A percentile compares a stretch with the other conserved stretches of the same genome.
Conservation (phyloP, 2,797 vertebrate genomes). For the Hydrocynus forskahlii region DNA sequence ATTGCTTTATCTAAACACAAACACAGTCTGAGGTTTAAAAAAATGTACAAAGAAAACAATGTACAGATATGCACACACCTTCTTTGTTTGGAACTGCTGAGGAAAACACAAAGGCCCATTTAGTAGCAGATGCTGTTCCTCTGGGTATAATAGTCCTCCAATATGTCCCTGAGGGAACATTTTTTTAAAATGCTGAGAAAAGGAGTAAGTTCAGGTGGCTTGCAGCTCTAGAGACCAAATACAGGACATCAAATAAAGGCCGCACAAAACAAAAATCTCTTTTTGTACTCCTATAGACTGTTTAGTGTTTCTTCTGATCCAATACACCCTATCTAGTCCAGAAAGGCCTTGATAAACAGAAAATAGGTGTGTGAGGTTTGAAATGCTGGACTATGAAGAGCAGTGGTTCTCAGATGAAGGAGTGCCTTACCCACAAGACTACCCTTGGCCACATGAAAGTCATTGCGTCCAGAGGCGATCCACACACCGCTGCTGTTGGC, state of each 20-base stretch:
- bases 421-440: conserved; percentile 84
- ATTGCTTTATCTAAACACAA: background rate
- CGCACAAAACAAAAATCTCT: background rate
- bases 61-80: conserved; percentile 30
- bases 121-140: conserved; percentile 91
- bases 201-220: background rate
- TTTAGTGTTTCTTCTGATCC: background rate
- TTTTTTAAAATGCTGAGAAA: background rate
- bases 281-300: too few species aligned
- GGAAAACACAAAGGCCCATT: conserved; percentile 90
- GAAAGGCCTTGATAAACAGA: background rate
- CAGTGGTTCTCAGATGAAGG: background rate
- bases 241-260: background rate
- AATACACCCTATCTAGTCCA: background rate
- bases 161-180: conserved; percentile 83
- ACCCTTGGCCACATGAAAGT: conserved; percentile 93
- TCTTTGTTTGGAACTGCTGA: conserved; percentile 80
- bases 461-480: conserved; percentile 94
- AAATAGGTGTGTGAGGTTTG: background rate
- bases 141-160: conserved; percentile 92
- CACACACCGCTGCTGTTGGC: conserved; percentile 88
- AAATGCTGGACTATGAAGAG: background rate
- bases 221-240: background rate
- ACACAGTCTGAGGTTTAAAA: background rate
- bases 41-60: background rate